Conservation (phyloP, 2,113 vertebrate species). For the Trichechus manatus region DNA sequence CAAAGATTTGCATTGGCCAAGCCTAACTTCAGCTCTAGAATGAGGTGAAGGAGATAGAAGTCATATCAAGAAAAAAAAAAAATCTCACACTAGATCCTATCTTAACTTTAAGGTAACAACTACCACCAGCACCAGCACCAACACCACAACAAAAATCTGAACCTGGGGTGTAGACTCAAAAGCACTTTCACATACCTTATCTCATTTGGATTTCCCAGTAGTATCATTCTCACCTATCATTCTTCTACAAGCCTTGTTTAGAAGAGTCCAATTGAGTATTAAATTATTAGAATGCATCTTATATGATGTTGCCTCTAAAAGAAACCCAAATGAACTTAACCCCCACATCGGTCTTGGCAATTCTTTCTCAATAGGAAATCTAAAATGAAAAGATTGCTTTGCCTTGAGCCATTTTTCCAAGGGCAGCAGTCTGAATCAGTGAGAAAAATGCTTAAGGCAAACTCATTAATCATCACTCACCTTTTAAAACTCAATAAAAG, state of each 20-base stretch:
- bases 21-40: background rate
- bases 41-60: background rate
- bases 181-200: background rate
- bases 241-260: background rate
- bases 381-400: background rate
- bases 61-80: background rate
- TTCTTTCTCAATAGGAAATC: background rate
- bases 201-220: background rate
- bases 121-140: background rate
- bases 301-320: background rate
- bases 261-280: background rate
- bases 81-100: background rate
- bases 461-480: slow-evolving; percentile 61
- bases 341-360: background rate
- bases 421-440: background rate
- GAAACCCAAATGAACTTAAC: background rate
- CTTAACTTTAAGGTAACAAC: background rate
- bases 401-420: background rate
- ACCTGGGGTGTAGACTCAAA: background rate
- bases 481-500: slow-evolving; percentile 71
- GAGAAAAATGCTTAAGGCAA: slow-evolving; percentile 33
- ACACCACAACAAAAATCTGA: background rate
- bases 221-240: background rate
- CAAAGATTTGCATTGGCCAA: background rate
- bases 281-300: background rate